Evolutionary conservation across 1,140 invertebrate genomes (phyloP).

Genomic region (Nasonia longicornis): DNA sequence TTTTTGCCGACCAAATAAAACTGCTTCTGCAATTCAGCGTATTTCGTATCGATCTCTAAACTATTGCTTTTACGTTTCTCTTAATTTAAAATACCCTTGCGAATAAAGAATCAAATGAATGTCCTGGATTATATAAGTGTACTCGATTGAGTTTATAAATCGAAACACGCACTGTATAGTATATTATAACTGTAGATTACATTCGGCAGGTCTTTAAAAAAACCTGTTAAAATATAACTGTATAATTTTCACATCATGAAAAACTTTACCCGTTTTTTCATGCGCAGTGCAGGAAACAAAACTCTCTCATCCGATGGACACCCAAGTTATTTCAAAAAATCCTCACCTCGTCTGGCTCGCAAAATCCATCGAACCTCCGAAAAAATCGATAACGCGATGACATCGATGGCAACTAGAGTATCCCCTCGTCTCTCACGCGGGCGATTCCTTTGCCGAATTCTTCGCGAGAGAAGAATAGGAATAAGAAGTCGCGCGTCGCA

Average conservation of each 20-base stretch:
- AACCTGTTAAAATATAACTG: too few species aligned
- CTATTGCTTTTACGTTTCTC: background rate
- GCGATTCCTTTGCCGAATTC: background rate
- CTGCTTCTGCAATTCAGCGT: background rate
- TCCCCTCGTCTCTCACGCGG: background rate
- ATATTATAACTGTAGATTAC: too few species aligned
- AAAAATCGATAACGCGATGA: background rate
- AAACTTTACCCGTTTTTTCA: too few species aligned
- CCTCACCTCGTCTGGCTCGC: background rate
- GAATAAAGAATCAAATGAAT: too few species aligned
- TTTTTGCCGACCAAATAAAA: background rate
- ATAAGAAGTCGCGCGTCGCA: background rate
- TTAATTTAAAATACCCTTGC: too few species aligned
- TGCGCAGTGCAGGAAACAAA: too few species aligned
- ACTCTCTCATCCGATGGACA: too few species aligned
- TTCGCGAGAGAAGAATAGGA: slow-evolving; percentile 9
- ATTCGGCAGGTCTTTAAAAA: too few species aligned
- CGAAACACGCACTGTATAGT: too few species aligned
- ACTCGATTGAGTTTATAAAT: too few species aligned
- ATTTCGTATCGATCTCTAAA: background rate
- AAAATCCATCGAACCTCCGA: background rate
- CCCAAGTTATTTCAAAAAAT: background rate
- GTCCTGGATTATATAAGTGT: too few species aligned
- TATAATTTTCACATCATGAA: too few species aligned
- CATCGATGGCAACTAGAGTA: slow-evolving; percentile 11